phyloP scores from a whole-genome alignment of 1,140 invertebrate genomes.

The Pseudomyrmex cubaensis region DNA sequence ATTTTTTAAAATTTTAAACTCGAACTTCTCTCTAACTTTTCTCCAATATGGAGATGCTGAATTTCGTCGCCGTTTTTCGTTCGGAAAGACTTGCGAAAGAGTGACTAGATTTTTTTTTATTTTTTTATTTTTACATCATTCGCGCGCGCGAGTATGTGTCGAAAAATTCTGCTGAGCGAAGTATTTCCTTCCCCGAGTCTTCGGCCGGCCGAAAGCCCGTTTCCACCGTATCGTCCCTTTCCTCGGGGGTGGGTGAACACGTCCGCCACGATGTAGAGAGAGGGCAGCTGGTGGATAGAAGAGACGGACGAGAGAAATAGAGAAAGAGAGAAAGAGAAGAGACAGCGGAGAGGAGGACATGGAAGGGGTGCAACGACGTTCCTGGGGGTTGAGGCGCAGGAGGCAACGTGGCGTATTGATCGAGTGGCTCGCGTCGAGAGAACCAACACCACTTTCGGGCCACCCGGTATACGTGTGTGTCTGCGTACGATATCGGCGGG shows the following conservation, averaged over 20 bases:
- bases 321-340: constrained; percentile 40
- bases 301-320: constrained; percentile 17
- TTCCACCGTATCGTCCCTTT: constrained; percentile 58
- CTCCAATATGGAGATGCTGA: background rate
- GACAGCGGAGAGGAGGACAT: constrained; percentile 11
- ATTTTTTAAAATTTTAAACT: background rate
- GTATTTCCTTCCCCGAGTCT: constrained; percentile 69
- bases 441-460: constrained; percentile 72
- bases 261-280: constrained; percentile 61
- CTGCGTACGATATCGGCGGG: constrained; percentile 43
- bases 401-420: constrained; percentile 85
- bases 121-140: constrained; percentile 21
- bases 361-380: constrained; percentile 70
- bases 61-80: background rate
- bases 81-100: background rate
- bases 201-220: constrained; percentile 49
- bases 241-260: constrained; percentile 42
- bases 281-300: constrained; percentile 36
- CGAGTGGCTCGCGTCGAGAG: constrained; percentile 81
- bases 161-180: constrained; percentile 72
- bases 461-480: constrained; percentile 68
- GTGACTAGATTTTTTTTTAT: background rate
- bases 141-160: constrained; percentile 20
- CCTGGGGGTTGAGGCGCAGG: constrained; percentile 78
- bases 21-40: background rate